A percentile compares a stretch with the other conserved stretches of the same genome.
phyloP scores from a whole-genome alignment of 23 tunicate species.

The Oikopleura vanhoeffeni region DNA sequence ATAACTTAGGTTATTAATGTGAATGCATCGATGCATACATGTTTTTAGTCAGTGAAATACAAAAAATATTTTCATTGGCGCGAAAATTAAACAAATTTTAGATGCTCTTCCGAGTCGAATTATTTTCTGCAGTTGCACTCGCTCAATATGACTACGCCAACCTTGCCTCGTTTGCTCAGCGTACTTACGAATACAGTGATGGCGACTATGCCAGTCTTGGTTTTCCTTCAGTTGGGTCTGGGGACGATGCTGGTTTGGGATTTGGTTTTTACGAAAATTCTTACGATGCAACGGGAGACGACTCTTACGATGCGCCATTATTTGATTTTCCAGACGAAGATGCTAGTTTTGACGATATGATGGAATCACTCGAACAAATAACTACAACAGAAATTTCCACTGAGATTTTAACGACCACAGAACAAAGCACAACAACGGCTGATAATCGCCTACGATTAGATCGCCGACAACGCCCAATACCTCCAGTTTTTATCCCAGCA shows the following conservation, averaged over 20 bases:
- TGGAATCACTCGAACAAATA: neutral
- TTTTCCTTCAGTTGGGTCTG: neutral
- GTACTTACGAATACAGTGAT: neutral
- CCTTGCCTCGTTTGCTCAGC: neutral
- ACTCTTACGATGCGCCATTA: neutral
- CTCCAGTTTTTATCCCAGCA: too few species aligned
- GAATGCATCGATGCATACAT: too few species aligned
- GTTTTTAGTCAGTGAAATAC: too few species aligned
- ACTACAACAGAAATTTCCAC: neutral
- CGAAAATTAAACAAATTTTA: too few species aligned
- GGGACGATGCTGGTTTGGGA: neutral
- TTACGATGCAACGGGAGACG: neutral
- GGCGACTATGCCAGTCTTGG: neutral
- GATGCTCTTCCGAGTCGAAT: neutral
- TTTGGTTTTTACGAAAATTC: neutral
- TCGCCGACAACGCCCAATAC: neutral
- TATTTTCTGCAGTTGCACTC: neutral
- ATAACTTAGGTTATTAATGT: too few species aligned
- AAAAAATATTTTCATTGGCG: too few species aligned
- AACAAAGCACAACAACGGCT: neutral
- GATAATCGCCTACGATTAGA: neutral
- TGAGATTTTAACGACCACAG: neutral
- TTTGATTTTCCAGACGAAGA: neutral
- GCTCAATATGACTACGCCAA: neutral
- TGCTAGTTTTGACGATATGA: neutral